A percentile compares a stretch with the other conserved stretches of the same genome.
Evolutionary conservation across 2,797 vertebrate species (phyloP).

Genomic region (Peromyscus aztecus): DNA sequence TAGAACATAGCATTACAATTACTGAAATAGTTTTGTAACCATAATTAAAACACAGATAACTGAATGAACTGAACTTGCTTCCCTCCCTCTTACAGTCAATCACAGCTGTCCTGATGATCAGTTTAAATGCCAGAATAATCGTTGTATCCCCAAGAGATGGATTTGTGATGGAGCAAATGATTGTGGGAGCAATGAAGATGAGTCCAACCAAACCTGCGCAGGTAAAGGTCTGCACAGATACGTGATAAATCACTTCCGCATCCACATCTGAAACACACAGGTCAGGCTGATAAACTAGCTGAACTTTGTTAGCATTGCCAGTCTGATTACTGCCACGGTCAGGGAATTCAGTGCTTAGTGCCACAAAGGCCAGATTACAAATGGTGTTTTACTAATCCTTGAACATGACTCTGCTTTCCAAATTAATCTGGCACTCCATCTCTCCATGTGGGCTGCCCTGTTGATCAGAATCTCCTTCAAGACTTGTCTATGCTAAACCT

Average conservation of each 20-base stretch:
- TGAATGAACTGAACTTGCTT: slow-evolving; percentile 47
- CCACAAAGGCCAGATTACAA: slow-evolving; percentile 63
- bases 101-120: slow-evolving; percentile 95
- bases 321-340: slow-evolving; percentile 69
- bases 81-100: slow-evolving; percentile 87
- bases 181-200: slow-evolving; percentile 95
- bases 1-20: not conserved
- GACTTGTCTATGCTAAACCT: slow-evolving; percentile 49
- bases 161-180: slow-evolving; percentile 97
- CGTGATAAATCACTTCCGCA: not conserved
- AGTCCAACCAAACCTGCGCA: slow-evolving; percentile 95
- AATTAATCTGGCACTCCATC: slow-evolving; percentile 81
- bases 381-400: slow-evolving; percentile 80
- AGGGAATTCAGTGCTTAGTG: slow-evolving; percentile 74
- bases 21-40: not conserved
- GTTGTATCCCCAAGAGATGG: slow-evolving; percentile 97
- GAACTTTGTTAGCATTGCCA: slow-evolving; percentile 56
- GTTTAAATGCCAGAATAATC: slow-evolving; percentile 97
- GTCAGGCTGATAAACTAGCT: slow-evolving; percentile 19
- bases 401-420: slow-evolving; percentile 69
- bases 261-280: slow-evolving; percentile 41
- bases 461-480: slow-evolving; percentile 57
- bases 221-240: slow-evolving; percentile 88
- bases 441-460: slow-evolving; percentile 55
- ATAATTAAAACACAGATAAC: slow-evolving; percentile 36